Evolutionary conservation across 2,888 invertebrate genomes (phyloP).

Genomic region (Macaria notata): DNA sequence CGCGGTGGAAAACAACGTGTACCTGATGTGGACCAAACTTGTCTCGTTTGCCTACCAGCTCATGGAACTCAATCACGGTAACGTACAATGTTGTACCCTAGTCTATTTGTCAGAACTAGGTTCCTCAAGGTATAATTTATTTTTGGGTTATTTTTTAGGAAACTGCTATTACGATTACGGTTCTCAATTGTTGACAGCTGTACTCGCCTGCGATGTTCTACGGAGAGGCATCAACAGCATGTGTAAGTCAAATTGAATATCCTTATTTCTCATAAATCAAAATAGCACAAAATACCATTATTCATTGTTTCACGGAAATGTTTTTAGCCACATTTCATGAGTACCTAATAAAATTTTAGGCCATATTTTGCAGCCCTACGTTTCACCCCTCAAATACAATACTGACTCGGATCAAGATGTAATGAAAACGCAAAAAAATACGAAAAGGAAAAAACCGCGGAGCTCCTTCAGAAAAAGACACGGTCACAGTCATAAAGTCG

Average conservation of each 20-base stretch:
- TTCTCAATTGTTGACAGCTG: conserved; percentile 66
- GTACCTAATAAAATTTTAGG: conserved; percentile 65
- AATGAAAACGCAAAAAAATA: conserved; percentile 35
- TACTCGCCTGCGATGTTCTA: conserved; percentile 68
- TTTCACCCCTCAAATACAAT: conserved; percentile 69
- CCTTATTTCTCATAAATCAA: too few species aligned
- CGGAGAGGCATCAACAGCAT: conserved; percentile 63
- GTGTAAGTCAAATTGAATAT: conserved; percentile 53
- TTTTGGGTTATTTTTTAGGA: conserved; percentile 47
- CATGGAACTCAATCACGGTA: conserved; percentile 64
- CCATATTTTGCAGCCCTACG: conserved; percentile 77
- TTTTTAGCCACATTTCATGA: not conserved
- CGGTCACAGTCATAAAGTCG: conserved; percentile 14
- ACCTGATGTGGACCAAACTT: conserved; percentile 61
- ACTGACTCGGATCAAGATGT: conserved; percentile 44
- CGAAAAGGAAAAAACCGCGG: conserved; percentile 42
- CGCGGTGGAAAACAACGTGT: conserved; percentile 43
- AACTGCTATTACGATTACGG: conserved; percentile 72
- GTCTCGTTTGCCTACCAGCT: conserved; percentile 70
- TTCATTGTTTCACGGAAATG: too few species aligned
- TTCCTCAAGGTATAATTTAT: not conserved
- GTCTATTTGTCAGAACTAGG: conserved; percentile 1
- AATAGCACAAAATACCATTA: too few species aligned
- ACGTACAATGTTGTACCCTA: conserved; percentile 14
- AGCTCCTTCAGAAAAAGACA: conserved; percentile 39